A percentile compares a stretch with the other conserved stretches of the same genome.
Conservation (phyloP, 2,797 vertebrate genomes). For the Hippopotamyrus pictus region DNA sequence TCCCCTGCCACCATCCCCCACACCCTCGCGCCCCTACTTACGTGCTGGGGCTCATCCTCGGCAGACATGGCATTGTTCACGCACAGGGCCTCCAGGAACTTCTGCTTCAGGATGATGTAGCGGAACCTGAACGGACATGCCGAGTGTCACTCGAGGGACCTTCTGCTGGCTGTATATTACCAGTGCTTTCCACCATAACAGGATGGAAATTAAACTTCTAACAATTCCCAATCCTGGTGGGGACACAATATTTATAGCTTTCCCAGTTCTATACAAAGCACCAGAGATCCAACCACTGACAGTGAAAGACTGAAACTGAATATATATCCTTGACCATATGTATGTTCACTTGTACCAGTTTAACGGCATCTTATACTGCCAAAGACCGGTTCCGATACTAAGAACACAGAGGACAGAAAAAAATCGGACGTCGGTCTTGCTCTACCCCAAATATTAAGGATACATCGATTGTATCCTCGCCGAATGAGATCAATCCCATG, state of each 20-base stretch:
- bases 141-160: neutral
- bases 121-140: slow-evolving; percentile 70
- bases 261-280: neutral
- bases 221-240: neutral
- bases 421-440: neutral
- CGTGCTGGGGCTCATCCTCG: slow-evolving; percentile 93
- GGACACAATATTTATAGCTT: neutral
- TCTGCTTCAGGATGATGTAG: slow-evolving; percentile 95
- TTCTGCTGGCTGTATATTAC: neutral
- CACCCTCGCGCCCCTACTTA: slow-evolving; percentile 55
- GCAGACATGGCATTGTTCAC: slow-evolving; percentile 98
- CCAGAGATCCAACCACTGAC: neutral
- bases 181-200: neutral
- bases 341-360: neutral
- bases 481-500: neutral
- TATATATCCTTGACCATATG: neutral
- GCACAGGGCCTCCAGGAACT: slow-evolving; percentile 95
- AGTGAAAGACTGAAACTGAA: neutral
- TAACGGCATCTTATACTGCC: no score
- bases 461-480: neutral
- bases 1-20: neutral
- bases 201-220: neutral
- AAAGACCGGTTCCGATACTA: no score
- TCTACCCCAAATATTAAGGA: neutral
- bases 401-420: no score